These are phyloP conservation scores for Andrena dorsata DNA, from an alignment of 2,888 invertebrate genomes.

Conservation along the genomic window DNA sequence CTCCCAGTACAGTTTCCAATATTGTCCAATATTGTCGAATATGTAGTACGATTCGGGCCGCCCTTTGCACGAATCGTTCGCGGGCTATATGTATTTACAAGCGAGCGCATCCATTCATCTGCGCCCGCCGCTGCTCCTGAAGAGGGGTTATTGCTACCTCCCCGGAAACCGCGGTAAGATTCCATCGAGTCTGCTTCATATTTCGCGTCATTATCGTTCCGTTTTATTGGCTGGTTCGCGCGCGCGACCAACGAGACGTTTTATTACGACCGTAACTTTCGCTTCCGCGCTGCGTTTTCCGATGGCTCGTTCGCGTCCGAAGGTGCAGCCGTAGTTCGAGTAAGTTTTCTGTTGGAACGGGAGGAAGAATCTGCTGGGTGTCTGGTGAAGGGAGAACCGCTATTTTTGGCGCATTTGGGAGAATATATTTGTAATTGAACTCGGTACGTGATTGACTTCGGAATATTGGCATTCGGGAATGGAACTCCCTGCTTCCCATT, in stretches of 20 bases:
- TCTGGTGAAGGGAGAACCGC: no score
- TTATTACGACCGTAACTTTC: constrained; percentile 8
- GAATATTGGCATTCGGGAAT: no score
- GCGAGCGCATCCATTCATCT: constrained; percentile 36
- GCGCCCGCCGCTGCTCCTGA: background rate
- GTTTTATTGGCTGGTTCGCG: constrained; percentile 25
- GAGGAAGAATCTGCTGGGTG: background rate
- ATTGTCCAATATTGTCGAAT: constrained; percentile 55
- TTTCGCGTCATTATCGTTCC: constrained; percentile 41
- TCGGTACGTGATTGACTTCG: no score
- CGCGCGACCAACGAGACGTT: constrained; percentile 3
- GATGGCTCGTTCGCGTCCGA: background rate
- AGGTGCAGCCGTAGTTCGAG: background rate
- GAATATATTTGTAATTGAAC: no score
- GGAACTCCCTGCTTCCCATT: background rate
- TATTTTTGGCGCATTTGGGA: background rate
- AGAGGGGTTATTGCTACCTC: constrained; percentile 36
- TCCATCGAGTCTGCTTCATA: constrained; percentile 26
- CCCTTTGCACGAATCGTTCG: constrained; percentile 56
- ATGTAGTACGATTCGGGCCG: constrained; percentile 53
- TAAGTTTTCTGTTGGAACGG: background rate
- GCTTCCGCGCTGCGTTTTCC: background rate
- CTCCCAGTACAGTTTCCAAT: constrained; percentile 59
- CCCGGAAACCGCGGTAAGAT: constrained; percentile 23
- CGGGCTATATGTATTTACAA: constrained; percentile 17